Evolutionary conservation across 2,113 vertebrate species (phyloP).

Genomic region (Protomyctophum bolini): DNA sequence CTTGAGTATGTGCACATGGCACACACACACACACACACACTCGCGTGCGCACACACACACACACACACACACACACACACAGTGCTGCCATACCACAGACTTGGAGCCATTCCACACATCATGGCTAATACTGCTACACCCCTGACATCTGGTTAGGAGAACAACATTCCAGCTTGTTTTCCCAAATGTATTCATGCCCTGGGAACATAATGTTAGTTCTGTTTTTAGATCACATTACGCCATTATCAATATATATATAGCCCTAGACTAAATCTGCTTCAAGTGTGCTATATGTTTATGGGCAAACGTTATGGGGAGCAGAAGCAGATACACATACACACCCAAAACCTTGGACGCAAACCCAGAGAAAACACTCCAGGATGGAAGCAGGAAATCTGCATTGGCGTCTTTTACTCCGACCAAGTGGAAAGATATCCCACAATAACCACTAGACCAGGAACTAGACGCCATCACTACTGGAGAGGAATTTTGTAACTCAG

Average conservation of each 20-base stretch:
- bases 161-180: constrained; percentile 33
- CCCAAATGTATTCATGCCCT: constrained; percentile 36
- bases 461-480: constrained; percentile 3
- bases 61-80: constrained; percentile 40
- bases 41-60: constrained; percentile 8
- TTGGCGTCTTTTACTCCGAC: constrained; percentile 7
- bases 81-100: constrained; percentile 26
- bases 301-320: constrained; percentile 32
- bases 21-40: background rate
- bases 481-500: background rate
- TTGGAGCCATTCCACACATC: background rate
- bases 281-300: constrained; percentile 27
- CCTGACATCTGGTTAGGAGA: constrained; percentile 31
- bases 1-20: constrained; percentile 6
- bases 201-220: constrained; percentile 38
- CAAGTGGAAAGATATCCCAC: background rate
- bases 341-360: too few species aligned
- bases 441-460: background rate
- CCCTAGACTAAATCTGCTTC: constrained; percentile 20
- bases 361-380: background rate
- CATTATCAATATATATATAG: constrained; percentile 49
- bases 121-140: background rate
- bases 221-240: constrained; percentile 46
- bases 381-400: constrained; percentile 21
- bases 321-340: constrained; percentile 20